Conservation (phyloP, 2,888 invertebrate species). For the Temnothorax rugatulus region DNA sequence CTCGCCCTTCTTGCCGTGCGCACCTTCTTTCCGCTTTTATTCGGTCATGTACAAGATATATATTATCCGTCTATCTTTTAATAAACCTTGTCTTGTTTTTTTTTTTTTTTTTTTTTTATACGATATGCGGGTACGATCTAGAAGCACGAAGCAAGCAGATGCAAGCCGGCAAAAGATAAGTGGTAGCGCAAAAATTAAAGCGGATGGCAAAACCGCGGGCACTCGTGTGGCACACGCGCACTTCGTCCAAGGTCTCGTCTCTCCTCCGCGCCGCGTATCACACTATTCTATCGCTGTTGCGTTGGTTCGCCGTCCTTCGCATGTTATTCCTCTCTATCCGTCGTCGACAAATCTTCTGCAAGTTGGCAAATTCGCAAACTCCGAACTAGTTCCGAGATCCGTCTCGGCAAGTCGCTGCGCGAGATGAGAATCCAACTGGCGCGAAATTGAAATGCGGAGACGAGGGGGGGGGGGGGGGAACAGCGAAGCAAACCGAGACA, state of each 20-base stretch:
- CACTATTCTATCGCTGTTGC: conserved; percentile 25
- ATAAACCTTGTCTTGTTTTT: not conserved
- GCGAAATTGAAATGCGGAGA: not conserved
- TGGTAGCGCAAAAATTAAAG: conserved; percentile 43
- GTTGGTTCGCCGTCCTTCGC: too few relatives aligned
- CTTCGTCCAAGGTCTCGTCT: conserved; percentile 41
- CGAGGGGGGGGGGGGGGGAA: too few relatives aligned
- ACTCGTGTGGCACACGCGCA: conserved; percentile 67
- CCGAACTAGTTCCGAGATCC: not conserved
- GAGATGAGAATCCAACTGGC: not conserved
- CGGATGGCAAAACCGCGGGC: conserved; percentile 43
- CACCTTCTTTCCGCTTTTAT: not conserved
- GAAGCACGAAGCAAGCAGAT: not conserved
- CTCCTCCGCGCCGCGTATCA: conserved; percentile 47
- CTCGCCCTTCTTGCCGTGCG: not conserved
- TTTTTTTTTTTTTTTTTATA: not conserved
- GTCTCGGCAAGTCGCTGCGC: not conserved
- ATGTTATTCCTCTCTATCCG: not conserved
- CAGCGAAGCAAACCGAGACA: conserved; percentile 31
- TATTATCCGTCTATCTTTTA: not conserved
- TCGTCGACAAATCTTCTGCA: not conserved
- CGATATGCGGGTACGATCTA: not conserved
- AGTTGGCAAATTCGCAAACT: not conserved
- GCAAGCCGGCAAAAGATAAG: not conserved
- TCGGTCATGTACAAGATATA: not conserved